Conservation (phyloP, 2,797 vertebrate genomes). For the Iguana delicatissima region DNA sequence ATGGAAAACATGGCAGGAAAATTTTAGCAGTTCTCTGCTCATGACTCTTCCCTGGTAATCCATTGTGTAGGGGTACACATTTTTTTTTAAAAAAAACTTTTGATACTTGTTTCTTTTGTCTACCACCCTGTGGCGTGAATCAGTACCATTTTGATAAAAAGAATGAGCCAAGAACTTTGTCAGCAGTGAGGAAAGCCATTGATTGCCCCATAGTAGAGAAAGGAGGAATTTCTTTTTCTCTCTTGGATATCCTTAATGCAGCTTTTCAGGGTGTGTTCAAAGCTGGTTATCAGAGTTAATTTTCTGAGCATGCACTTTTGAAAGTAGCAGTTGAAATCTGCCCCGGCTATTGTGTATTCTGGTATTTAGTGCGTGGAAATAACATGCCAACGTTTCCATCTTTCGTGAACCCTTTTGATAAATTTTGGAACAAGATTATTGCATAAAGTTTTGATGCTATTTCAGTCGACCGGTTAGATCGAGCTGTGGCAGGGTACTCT, state of each 20-base stretch:
- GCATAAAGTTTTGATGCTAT: slow-evolving; percentile 41
- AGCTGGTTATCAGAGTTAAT: slow-evolving; percentile 3
- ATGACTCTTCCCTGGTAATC: too few relatives aligned
- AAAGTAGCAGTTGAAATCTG: background rate
- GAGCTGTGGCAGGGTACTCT: slow-evolving; percentile 3
- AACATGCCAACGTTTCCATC: slow-evolving; percentile 25
- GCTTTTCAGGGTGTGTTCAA: slow-evolving; percentile 33
- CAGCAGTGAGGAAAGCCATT: slow-evolving; percentile 9
- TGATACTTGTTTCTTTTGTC: background rate
- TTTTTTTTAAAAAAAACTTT: background rate
- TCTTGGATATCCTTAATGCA: background rate
- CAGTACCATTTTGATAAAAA: background rate
- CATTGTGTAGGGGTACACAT: too few relatives aligned
- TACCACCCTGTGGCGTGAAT: background rate
- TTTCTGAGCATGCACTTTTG: slow-evolving; percentile 55
- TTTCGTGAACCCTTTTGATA: background rate
- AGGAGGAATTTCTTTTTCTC: slow-evolving; percentile 69
- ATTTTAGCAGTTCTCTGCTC: too few relatives aligned
- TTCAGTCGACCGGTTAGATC: background rate
- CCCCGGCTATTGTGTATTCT: slow-evolving; percentile 35
- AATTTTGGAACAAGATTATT: slow-evolving; percentile 22
- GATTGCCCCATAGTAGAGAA: slow-evolving; percentile 34
- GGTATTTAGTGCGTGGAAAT: fast-evolving
- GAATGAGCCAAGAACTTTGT: background rate
- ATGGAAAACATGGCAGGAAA: too few relatives aligned